Base-by-base conservation (phyloP, 2,113 vertebrate genomes). In the Phalacrocorax brasilianus region DNA sequence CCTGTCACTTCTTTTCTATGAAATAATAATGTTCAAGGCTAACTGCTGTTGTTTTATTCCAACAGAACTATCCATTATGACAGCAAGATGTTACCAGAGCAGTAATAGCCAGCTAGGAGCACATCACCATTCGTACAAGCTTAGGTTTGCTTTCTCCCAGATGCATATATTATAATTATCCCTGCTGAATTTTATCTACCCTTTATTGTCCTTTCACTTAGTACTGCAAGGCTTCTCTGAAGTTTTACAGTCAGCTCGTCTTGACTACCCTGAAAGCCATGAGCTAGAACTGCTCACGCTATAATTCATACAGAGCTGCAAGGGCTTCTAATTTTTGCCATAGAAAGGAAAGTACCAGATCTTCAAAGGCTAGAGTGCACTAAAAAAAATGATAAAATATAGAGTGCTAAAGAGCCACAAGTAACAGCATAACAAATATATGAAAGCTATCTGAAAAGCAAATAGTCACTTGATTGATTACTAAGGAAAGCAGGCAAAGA, bases 271-370 rank as follows among this genome's bases (percentile, higher is more conserved):
- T 23, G 32, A 59, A 20, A 12, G 21, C 42, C 5, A 3, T 7
- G 22, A 14, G 42, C 23, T 30, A 6, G 45, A 45, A 9, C 53
- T 4, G 6, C 15, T 33, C 4, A 0, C 10, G 0, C 28, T 1
- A 2, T 0, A 12, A 1, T 4, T 33, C 53, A 0, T 4, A 5
- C 13, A 2, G 4, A 28, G 28, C 70, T 35, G 47, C 23, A 5
- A 19, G 10, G 4, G 5, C n/a, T 44, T 8, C 40, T 13, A 1
- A 13, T 6, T 9, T 67, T 24, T 14, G 5, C 24, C 8, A 0
- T 9, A 5, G 33, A 9, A 56, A 66, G 32, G 32, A 8, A 17
- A n/a, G 32, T 16, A 9, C 8, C 8, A 5, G 5, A 20, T 50
- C 28, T 26, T 15, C 16, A 33, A 33, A 40, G n/a, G 40, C 55